Conservation (phyloP, 2,797 vertebrate species). For the Tragopan temminckii region DNA sequence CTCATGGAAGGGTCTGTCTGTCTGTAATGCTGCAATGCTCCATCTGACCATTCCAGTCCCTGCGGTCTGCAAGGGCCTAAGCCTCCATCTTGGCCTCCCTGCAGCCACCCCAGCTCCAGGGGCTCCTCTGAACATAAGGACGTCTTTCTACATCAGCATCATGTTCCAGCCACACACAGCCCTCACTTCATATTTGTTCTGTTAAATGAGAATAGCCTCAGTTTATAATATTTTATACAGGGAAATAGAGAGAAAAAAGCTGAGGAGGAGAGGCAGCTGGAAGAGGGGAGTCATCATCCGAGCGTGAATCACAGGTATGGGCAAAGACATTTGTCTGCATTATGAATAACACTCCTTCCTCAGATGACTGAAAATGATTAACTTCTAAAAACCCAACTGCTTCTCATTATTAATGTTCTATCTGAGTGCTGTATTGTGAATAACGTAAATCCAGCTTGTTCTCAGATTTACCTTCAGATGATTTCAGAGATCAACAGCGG, state of each 20-base stretch:
- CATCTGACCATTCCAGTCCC: not conserved
- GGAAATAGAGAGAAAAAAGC: not conserved
- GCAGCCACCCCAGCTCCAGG: not conserved
- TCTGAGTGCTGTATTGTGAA: not conserved
- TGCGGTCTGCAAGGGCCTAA: not conserved
- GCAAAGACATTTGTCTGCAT: not conserved
- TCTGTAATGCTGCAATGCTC: not conserved
- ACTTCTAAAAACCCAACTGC: not conserved
- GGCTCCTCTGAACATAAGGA: not conserved
- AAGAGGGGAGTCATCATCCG: not conserved
- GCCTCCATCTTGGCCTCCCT: not conserved
- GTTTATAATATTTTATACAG: not conserved
- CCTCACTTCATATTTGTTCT: not conserved
- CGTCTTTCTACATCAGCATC: not conserved
- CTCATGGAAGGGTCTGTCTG: not conserved
- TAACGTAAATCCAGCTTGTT: not conserved
- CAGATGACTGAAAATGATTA: not conserved
- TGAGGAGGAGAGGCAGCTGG: slow-evolving; percentile 2
- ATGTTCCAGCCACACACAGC: not conserved
- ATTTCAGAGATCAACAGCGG: not conserved
- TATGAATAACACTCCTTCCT: not conserved
- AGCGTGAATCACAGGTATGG: not conserved
- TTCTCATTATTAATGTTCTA: not conserved
- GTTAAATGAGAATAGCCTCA: not conserved
- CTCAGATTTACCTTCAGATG: not conserved